phyloP scores from a whole-genome alignment of 2,113 vertebrate species.

The Callospermophilus lateralis region DNA sequence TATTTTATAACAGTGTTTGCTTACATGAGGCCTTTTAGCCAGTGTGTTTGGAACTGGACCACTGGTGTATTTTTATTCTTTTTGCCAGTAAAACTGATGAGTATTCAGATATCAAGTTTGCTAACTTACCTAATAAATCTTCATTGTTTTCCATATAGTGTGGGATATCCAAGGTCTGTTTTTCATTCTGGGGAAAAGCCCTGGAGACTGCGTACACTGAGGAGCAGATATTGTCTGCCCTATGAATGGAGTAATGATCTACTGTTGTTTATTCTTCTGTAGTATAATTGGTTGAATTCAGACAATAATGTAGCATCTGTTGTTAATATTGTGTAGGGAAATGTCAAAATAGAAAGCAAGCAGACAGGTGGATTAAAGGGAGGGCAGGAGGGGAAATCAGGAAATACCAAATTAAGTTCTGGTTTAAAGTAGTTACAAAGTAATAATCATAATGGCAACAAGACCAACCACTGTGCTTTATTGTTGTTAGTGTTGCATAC shows the following conservation, averaged over 20 bases:
- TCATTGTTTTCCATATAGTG: conserved; percentile 84
- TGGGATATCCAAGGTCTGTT: conserved; percentile 84
- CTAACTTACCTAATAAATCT: conserved; percentile 79
- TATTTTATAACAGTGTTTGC: conserved; percentile 88
- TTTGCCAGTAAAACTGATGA: conserved; percentile 83
- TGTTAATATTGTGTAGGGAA: conserved; percentile 94
- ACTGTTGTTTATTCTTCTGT: conserved; percentile 98
- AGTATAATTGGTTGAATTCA: conserved; percentile 97
- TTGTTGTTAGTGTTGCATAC: neutral
- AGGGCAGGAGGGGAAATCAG: conserved; percentile 56
- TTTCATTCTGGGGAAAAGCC: conserved; percentile 78
- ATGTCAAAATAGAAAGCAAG: conserved; percentile 94
- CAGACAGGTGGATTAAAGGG: conserved; percentile 86
- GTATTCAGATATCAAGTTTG: conserved; percentile 82
- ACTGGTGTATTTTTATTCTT: conserved; percentile 82
- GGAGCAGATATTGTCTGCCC: conserved; percentile 85
- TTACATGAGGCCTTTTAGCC: conserved; percentile 85
- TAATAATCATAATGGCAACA: neutral
- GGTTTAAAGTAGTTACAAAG: conserved; percentile 66
- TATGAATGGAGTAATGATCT: conserved; percentile 96
- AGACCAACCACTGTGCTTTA: neutral
- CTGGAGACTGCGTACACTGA: conserved; percentile 83
- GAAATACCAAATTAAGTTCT: conserved; percentile 67
- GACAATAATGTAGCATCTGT: conserved; percentile 97
- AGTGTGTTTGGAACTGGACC: conserved; percentile 86